Evolutionary conservation across 2,888 invertebrate species (phyloP).

Genomic region (Himalopsyche kuldschensis): DNA sequence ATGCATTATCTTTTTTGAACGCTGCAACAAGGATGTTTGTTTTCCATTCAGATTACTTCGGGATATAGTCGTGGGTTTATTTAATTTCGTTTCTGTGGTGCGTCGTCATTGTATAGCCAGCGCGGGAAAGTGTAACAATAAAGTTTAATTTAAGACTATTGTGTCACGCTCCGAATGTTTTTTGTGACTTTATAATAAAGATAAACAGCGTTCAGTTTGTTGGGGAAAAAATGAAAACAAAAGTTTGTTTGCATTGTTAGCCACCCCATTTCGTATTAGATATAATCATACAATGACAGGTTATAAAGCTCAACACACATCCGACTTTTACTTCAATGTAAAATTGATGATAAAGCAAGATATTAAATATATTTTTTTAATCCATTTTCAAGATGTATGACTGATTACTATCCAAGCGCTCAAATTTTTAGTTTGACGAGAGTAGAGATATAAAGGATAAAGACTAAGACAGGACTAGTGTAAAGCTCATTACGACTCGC

Average conservation of each 20-base stretch:
- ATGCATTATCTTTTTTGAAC: not conserved
- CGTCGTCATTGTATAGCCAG: conserved; percentile 19
- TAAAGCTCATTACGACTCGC: no score
- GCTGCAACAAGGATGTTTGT: not conserved
- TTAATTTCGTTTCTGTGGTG: conserved; percentile 19
- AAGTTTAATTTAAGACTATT: conserved; percentile 38
- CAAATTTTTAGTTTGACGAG: no score
- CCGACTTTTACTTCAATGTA: no score
- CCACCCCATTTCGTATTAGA: not conserved
- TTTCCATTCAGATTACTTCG: conserved; percentile 27
- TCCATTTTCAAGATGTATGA: no score
- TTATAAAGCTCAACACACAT: not conserved
- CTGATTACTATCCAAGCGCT: no score
- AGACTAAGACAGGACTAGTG: no score
- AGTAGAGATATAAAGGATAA: no score
- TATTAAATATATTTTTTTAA: no score
- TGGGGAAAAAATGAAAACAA: not conserved
- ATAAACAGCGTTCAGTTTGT: conserved; percentile 31
- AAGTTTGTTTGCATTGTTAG: not conserved
- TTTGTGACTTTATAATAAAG: conserved; percentile 35
- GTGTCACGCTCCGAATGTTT: conserved; percentile 22
- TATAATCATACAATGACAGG: not conserved
- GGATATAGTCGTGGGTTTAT: conserved; percentile 13
- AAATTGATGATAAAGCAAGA: no score
- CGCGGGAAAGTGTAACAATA: conserved; percentile 32